Conservation (phyloP, 1,140 invertebrate genomes). For the Hycleus phaleratus region DNA sequence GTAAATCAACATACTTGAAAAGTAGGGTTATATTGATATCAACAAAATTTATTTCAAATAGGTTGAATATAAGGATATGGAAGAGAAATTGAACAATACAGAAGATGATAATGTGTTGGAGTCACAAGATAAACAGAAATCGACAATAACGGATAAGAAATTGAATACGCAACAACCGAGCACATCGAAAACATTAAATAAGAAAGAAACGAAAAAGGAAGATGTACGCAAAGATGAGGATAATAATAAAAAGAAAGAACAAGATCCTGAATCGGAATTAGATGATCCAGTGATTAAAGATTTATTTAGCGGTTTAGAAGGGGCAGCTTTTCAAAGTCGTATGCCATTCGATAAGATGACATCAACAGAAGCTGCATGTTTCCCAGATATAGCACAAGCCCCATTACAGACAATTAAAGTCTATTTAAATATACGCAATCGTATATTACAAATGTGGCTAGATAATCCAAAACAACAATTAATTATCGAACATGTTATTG, state of each 20-base stretch:
- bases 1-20: not conserved
- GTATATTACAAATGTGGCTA: conserved; percentile 93
- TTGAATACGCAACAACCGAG: conserved; percentile 25
- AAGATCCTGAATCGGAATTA: conserved; percentile 42
- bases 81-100: conserved; percentile 54
- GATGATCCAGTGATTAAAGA: conserved; percentile 40
- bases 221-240: conserved; percentile 43
- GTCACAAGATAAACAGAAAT: conserved; percentile 56
- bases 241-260: conserved; percentile 44
- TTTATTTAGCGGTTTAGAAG: conserved; percentile 64
- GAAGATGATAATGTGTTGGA: conserved; percentile 59
- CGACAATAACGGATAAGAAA: conserved; percentile 40
- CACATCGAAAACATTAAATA: conserved; percentile 35
- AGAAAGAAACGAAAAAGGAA: conserved; percentile 45
- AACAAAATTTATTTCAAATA: conserved; percentile 43
- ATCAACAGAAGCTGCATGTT: conserved; percentile 85
- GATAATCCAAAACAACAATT: conserved; percentile 93
- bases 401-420: conserved; percentile 80
- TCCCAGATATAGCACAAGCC: conserved; percentile 79
- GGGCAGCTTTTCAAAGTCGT: conserved; percentile 87
- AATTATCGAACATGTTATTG: conserved; percentile 70
- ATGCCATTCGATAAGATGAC: conserved; percentile 94
- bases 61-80: conserved; percentile 61
- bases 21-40: conserved; percentile 29
- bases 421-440: conserved; percentile 88